Conservation (phyloP, 2,113 vertebrate genomes). For the Leptosomus discolor region DNA sequence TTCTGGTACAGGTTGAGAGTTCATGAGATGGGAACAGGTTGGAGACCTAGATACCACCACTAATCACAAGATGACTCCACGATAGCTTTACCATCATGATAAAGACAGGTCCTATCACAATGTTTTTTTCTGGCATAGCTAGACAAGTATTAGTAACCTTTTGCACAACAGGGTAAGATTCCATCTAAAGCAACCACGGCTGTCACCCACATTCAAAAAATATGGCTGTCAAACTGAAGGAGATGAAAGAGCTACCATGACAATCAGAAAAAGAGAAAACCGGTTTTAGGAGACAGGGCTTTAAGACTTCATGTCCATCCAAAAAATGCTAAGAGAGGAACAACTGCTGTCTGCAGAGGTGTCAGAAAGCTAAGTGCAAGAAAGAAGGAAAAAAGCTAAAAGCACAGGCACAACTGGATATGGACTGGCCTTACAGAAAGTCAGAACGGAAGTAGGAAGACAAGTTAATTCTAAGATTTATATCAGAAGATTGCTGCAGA, state of each 20-base stretch:
- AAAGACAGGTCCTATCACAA: not conserved
- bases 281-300: not conserved
- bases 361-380: not conserved
- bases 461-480: not conserved
- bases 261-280: not conserved
- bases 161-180: not conserved
- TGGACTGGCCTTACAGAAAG: not conserved
- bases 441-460: not conserved
- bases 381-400: not conserved
- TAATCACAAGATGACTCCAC: not conserved
- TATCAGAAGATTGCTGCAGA: not conserved
- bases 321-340: not conserved
- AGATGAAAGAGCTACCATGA: not conserved
- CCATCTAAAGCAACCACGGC: not conserved
- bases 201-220: not conserved
- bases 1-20: not conserved
- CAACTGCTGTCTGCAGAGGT: not conserved
- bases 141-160: not conserved
- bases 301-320: not conserved
- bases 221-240: not conserved
- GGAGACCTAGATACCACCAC: not conserved
- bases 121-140: not conserved
- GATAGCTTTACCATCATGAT: not conserved
- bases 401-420: not conserved
- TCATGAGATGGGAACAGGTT: not conserved